Base-by-base conservation (phyloP, 2,888 invertebrate genomes). In the Drosophila prostipennis region DNA sequence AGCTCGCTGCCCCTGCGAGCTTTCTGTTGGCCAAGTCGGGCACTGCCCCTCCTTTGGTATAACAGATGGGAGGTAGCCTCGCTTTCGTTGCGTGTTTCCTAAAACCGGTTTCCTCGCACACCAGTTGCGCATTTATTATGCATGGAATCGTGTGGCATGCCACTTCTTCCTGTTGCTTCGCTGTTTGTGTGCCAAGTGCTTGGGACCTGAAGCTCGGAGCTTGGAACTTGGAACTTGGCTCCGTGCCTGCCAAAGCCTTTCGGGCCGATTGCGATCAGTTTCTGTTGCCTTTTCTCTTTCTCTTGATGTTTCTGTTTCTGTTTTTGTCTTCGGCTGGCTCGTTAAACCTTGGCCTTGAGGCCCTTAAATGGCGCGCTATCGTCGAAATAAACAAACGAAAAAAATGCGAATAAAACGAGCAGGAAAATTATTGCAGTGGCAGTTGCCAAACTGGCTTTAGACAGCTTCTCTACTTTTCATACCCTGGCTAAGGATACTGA, bases 291-390 rank as follows among this genome's bases (percentile, higher is more conserved):
- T 65, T 56, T 64, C 26, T 53, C 32, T 45, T 46, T 56, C 37
- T 60, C 52, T 45, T 46, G 53, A 32, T 60, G 58, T 55, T 74
- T 56, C 37, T 60, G 58, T 45, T 46, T 56, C 37, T 60, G 58
- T 55, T 74, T 73, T 57, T 59, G 56, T 69, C 54, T 53, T 53
- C 14, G 67, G 34, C 40, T 42, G 52, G 60, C 68, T 67, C 61
- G 74, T 74, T 78, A 89, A 90, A 90, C 89, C 90, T 89, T 89
- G 89, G 89, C 89, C 89, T 89, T 89, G 89, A 90, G 84, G 89
- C 89, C 89, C 89, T 89, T 89, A 89, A 89, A 87, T 86, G 82
- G 86, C 56, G 69, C 76, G 74, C 73, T 77, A 61, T 61, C 61
- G 39, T 46, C 16, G 34, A 64, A 45, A 55, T 48, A 45, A 46